Evolutionary conservation across 2,113 vertebrate genomes (phyloP).

Genomic region (Trogon melanurus): DNA sequence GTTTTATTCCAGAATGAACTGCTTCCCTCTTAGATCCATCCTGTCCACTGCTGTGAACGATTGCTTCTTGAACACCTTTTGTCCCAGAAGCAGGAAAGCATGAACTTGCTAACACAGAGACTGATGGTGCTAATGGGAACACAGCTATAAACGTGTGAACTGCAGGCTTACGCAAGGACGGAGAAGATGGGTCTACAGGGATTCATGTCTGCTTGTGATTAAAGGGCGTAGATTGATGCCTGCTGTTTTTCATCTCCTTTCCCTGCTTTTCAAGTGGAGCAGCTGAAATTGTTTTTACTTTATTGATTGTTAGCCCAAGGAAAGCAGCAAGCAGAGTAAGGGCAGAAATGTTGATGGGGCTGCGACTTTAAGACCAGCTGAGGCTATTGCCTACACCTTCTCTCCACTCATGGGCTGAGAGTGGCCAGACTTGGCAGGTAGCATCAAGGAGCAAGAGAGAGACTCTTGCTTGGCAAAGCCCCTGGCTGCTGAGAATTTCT

Average conservation of each 20-base stretch:
- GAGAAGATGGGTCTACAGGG: not conserved
- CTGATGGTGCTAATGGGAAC: not conserved
- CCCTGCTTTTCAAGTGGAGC: not conserved
- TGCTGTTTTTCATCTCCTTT: not conserved
- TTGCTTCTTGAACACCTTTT: not conserved
- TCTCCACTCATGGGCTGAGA: not conserved
- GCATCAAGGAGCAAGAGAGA: not conserved
- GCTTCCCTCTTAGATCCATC: not conserved
- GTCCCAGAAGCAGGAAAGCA: not conserved
- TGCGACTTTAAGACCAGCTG: not conserved
- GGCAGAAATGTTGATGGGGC: not conserved
- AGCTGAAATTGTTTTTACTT: not conserved
- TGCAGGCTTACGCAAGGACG: not conserved
- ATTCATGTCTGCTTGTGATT: not conserved
- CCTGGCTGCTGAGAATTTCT: not conserved
- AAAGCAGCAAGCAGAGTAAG: not conserved
- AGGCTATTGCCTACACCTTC: not conserved
- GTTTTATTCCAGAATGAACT: not conserved
- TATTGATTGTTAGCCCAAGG: not conserved
- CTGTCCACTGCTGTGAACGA: not conserved
- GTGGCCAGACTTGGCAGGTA: not conserved
- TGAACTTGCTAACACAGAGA: not conserved
- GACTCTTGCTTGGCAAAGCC: not conserved
- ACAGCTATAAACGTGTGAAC: not conserved
- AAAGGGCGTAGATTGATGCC: not conserved